A percentile compares a stretch with the other conserved stretches of the same genome.
Evolutionary conservation across 1,140 invertebrate genomes (phyloP).

Genomic region (Aphelinus certus): DNA sequence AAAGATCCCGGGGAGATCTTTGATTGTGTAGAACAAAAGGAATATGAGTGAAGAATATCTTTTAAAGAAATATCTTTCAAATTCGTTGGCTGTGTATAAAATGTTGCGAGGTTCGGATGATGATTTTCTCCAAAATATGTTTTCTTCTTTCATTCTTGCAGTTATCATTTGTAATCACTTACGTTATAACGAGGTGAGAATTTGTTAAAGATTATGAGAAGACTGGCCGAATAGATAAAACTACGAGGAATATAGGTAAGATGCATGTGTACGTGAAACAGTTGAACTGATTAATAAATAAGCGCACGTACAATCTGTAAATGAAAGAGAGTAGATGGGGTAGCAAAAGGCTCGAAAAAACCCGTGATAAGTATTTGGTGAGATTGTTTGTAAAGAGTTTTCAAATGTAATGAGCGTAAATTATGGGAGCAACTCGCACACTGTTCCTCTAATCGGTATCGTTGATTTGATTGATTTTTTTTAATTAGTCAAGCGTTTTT

Average conservation of each 20-base stretch:
- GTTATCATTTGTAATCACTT: constrained; percentile 32
- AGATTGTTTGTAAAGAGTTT: constrained; percentile 31
- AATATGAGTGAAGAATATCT: constrained; percentile 7
- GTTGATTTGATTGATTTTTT: constrained; percentile 37
- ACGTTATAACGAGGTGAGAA: constrained; percentile 28
- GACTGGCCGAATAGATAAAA: constrained; percentile 37
- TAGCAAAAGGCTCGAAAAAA: constrained; percentile 11
- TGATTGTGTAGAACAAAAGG: constrained; percentile 24
- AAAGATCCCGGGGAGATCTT: constrained; percentile 27
- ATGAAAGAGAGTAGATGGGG: constrained; percentile 10
- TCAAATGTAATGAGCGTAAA: constrained; percentile 29
- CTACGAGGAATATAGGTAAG: constrained; percentile 29
- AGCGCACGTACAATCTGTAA: constrained; percentile 10
- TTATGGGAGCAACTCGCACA: constrained; percentile 29
- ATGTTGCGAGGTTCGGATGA: constrained; percentile 31
- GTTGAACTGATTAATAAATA: constrained; percentile 9
- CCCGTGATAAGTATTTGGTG: constrained; percentile 21
- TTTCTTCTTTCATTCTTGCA: constrained; percentile 32
- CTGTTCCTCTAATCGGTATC: constrained; percentile 40
- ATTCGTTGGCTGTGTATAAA: constrained; percentile 41
- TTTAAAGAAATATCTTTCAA: constrained; percentile 30
- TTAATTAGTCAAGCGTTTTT: constrained; percentile 36
- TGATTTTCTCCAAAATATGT: constrained; percentile 27
- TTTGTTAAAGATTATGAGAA: constrained; percentile 39
- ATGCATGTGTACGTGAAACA: no score